Base-by-base conservation (phyloP, 2,888 invertebrate genomes). In the Oxytorus armatus region DNA sequence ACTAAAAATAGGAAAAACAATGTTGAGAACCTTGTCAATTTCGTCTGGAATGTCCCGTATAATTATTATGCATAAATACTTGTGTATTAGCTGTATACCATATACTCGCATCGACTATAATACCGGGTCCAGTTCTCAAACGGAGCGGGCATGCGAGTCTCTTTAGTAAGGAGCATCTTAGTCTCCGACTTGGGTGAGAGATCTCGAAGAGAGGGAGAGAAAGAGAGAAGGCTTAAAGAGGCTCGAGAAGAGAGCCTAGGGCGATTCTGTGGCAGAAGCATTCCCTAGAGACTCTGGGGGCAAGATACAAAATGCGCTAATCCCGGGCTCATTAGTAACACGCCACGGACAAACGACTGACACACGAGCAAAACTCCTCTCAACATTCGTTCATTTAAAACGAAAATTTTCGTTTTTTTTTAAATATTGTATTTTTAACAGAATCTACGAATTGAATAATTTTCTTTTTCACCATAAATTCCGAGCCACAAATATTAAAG, bases 251-350 rank as follows among this genome's bases (percentile, higher is more conserved):
- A 36, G 70, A 53, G 73, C 57, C 63, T 23, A 65, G 44, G 49
- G 70, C 36, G 16, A 55, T 49, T 21, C 36, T 53, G 59, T 25
- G 21, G 76, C 75, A 44, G 47, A 44, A 59, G 57, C 74, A 72
- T 66, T n/a, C n/a, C 51, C 29, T 39, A 36, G 51, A 55, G 66
- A 39, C 57, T 65, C n/a, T n/a, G n/a, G n/a, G n/a, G 51, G 25
- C 65, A 39, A 68, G 59, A 75, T 57, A 55, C 69, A 57, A 49
- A 65, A 61, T 69, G 83, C 86, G 83, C 80, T 88, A 89, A 89
- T 89, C 88, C 88, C 77, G 80, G 83, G 83, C 84, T 86, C 87
- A 88, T 89, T 89, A 89, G 88, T 88, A 86, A 86, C 86, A 84
- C 87, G 82, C 84, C 82, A 87, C 79, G 83, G 83, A 85, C 86